Evolutionary conservation across 2,888 invertebrate species (phyloP).

Genomic region (Mesochorus sp.): DNA sequence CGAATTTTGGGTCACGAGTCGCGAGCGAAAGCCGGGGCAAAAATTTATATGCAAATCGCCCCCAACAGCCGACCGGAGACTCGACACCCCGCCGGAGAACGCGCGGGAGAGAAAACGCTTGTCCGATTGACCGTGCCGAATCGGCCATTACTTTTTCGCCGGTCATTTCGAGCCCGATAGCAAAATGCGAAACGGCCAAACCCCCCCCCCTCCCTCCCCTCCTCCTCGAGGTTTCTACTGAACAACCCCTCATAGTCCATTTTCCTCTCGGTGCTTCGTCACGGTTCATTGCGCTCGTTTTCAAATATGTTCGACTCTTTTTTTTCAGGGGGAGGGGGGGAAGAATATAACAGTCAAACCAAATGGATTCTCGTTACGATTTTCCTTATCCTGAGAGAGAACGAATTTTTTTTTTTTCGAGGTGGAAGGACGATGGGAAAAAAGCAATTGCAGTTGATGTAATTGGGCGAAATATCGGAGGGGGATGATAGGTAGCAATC

Average conservation of each 20-base stretch:
- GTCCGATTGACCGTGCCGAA: conserved; percentile 43
- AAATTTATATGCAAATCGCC: conserved; percentile 58
- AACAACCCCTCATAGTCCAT: not conserved
- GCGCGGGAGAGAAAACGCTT: conserved; percentile 12
- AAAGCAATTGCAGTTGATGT: too few species aligned
- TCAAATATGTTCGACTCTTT: not conserved
- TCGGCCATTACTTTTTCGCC: conserved; percentile 46
- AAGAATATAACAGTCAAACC: too few species aligned
- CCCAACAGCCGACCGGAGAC: conserved; percentile 10
- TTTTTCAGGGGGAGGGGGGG: too few species aligned
- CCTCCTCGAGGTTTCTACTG: too few species aligned
- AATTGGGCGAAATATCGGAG: too few species aligned
- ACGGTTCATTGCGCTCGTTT: not conserved
- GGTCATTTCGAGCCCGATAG: conserved; percentile 12
- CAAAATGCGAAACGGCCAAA: conserved; percentile 8
- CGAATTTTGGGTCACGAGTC: conserved; percentile 46
- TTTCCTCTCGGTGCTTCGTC: not conserved
- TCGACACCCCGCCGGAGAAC: conserved; percentile 5
- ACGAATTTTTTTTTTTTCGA: too few species aligned
- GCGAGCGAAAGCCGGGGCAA: conserved; percentile 6
- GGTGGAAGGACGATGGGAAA: too few species aligned
- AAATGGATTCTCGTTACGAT: too few species aligned
- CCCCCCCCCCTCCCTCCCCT: not conserved
- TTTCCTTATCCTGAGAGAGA: too few species aligned
- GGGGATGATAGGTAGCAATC: too few species aligned